Evolutionary conservation across 2,888 invertebrate genomes (phyloP), one percentile per base, ranked within the genome.

Genomic region (Aleiodes testaceus): DNA sequence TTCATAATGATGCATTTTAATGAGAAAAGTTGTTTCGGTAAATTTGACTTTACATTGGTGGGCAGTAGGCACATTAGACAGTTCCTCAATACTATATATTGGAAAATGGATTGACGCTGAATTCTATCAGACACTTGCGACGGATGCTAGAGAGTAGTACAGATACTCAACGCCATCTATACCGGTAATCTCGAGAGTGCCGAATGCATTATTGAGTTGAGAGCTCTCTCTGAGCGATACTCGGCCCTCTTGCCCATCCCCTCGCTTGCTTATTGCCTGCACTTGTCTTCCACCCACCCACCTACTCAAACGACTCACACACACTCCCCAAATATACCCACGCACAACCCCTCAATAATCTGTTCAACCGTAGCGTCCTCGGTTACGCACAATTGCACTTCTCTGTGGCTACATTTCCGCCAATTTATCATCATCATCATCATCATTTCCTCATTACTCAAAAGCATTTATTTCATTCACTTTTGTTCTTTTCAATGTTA

Each of bases 151-250:
- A 72, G 59, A 70, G 70, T 64, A 49, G 22, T 63, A 50, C 30
- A 16, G 22, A 59, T 50, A 47, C 45, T 69, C 52, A 55, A 67
- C 69, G 44, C 68, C 70, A 42, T 16, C 59, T 73, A 77, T 79
- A 76, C 72, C 72, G 44, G 76, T 78, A 81, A 83, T 82, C 77
- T 79, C 74, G 78, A 79, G 79, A 79, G 81, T 82, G 78, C 78
- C 74, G 77, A 80, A 76, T 81, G 78, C 79, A 80, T 80, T 81
- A 81, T 82, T 79, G 75, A 80, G 74, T 74, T 68, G 69, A 77
- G 68, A 77, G 65, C 61, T 65, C 52, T 52, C 47, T 11, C 69
- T 63, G 70, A 70, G 74, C 68, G 30, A 20, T 65, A 70, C 49
- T 65, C 45, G 45, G 59, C 59, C 59, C 59, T 59, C 59, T 14